Percentiles rank a stretch among this genome's conserved stretches.
These are phyloP conservation scores for Cerastis leucographa DNA, from an alignment of 2,888 invertebrate species.

Conservation along the genomic window DNA sequence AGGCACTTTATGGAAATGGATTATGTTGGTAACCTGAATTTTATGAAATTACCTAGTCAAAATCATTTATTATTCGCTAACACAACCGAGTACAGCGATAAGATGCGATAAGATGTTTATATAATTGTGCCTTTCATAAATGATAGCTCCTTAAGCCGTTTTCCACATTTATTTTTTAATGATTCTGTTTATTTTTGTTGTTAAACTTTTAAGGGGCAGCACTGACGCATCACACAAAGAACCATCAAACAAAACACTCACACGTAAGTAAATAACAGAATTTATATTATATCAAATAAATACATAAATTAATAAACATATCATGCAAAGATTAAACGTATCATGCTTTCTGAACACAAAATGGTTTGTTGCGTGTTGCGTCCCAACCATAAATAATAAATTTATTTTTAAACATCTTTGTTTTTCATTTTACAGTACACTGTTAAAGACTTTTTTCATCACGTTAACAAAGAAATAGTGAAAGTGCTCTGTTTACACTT, in stretches of 20 bases:
- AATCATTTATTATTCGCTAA: no score
- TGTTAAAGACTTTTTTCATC: background rate
- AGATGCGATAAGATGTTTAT: background rate
- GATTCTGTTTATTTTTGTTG: no score
- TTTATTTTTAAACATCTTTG: background rate
- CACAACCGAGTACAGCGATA: no score
- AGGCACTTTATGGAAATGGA: no score
- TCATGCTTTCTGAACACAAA: conserved; percentile 1
- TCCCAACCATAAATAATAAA: background rate
- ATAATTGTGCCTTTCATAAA: background rate
- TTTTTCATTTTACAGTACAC: background rate
- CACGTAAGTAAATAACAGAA: background rate
- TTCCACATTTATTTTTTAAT: no score
- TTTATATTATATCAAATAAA: background rate
- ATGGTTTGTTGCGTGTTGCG: background rate
- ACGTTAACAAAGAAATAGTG: background rate
- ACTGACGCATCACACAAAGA: conserved; percentile 4
- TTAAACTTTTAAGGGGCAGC: no score
- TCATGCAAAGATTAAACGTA: background rate
- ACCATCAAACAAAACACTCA: background rate
- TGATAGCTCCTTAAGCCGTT: background rate
- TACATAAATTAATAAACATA: background rate
- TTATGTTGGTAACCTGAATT: no score
- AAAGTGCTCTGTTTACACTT: background rate
- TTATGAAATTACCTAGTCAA: no score